phyloP scores from a whole-genome alignment of 1,140 invertebrate genomes.

The Neuroterus valhalla region DNA sequence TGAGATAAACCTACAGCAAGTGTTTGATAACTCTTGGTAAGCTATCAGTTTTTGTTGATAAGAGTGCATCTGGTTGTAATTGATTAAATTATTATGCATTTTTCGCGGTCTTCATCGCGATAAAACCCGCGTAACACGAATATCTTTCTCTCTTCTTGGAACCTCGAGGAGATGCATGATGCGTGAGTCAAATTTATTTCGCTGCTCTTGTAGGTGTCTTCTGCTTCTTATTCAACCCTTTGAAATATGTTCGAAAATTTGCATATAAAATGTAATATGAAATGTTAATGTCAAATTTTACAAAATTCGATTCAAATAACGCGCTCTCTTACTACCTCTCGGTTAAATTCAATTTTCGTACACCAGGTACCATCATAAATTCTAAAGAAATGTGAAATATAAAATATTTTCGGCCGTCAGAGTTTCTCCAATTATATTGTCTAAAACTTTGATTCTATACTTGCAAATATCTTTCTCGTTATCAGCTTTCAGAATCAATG shows the following conservation, averaged over 20 bases:
- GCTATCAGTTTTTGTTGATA: neutral
- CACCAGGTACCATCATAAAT: too few species aligned
- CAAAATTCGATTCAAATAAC: neutral
- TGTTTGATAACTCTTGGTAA: neutral
- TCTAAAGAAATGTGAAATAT: too few species aligned
- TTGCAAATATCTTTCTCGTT: too few species aligned
- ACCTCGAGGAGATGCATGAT: neutral
- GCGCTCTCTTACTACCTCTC: neutral
- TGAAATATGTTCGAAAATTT: neutral
- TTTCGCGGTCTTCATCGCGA: neutral
- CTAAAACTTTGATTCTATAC: too few species aligned
- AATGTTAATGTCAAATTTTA: conserved; percentile 5
- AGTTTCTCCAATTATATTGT: too few species aligned
- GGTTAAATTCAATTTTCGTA: too few species aligned
- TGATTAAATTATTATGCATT: neutral
- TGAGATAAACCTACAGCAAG: too few species aligned
- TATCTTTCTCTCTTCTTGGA: conserved; percentile 5
- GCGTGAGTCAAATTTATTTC: conserved; percentile 2
- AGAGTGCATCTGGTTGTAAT: neutral
- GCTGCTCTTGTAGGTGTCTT: conserved; percentile 8
- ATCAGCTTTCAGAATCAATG: too few species aligned
- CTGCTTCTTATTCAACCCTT: neutral
- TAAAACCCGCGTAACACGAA: neutral
- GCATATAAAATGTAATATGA: conserved; percentile 11
- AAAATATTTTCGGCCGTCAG: too few species aligned